phyloP scores from a whole-genome alignment of 2,888 invertebrate genomes.

The Deilephila elpenor region DNA sequence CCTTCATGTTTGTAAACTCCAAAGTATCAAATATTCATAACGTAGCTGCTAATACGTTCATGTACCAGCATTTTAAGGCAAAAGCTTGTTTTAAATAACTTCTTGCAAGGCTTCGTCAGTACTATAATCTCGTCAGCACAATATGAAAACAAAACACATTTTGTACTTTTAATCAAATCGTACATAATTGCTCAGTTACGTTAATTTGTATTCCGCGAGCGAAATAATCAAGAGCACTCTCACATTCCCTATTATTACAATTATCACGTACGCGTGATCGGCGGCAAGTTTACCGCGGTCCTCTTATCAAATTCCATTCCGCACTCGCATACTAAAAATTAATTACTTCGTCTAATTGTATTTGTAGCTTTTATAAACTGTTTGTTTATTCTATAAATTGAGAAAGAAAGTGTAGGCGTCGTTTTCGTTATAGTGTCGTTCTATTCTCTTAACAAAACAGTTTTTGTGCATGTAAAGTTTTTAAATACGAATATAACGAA shows the following conservation, averaged over 20 bases:
- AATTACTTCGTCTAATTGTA: conserved; percentile 7
- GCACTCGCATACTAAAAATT: conserved; percentile 15
- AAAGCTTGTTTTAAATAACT: not conserved
- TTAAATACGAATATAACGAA: too few species aligned
- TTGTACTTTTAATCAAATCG: not conserved
- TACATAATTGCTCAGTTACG: conserved; percentile 15
- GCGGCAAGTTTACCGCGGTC: conserved; percentile 36
- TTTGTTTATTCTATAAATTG: conserved; percentile 1
- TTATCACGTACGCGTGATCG: conserved; percentile 48
- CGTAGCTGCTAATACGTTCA: conserved; percentile 2
- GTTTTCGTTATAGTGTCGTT: too few species aligned
- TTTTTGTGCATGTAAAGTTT: too few species aligned
- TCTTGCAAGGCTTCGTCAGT: not conserved
- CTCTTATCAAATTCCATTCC: conserved; percentile 47
- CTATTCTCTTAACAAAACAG: too few species aligned
- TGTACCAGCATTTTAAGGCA: not conserved
- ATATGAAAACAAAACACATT: conserved; percentile 3
- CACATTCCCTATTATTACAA: conserved; percentile 50
- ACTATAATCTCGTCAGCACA: not conserved
- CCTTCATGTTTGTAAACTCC: not conserved
- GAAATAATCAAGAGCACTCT: conserved; percentile 39
- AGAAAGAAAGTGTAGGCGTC: not conserved
- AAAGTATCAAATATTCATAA: not conserved
- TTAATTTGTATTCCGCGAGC: conserved; percentile 28
- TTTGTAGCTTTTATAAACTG: not conserved